Conservation (phyloP, 2,888 invertebrate species). For the Microchrysa polita region DNA sequence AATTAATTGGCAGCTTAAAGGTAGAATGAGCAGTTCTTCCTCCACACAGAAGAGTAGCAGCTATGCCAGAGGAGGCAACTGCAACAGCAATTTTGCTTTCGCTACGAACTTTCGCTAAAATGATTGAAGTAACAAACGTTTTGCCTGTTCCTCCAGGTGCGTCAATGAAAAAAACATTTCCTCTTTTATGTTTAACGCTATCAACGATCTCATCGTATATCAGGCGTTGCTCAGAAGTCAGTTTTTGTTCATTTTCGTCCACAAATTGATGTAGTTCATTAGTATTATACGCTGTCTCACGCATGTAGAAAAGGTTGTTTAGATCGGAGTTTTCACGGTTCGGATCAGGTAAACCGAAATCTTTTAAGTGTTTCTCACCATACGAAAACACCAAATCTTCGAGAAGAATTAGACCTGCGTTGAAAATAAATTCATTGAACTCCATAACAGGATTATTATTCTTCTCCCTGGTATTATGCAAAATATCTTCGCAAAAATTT, state of each 20-base stretch:
- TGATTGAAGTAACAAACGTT: slow-evolving; percentile 46
- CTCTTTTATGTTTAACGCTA: slow-evolving; percentile 39
- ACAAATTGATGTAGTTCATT: slow-evolving; percentile 45
- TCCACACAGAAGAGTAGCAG: slow-evolving; percentile 52
- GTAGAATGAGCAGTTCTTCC: slow-evolving; percentile 52
- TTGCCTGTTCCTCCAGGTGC: slow-evolving; percentile 48
- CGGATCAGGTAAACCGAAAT: slow-evolving; percentile 51
- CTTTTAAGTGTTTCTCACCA: slow-evolving; percentile 53
- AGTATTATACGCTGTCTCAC: slow-evolving; percentile 51
- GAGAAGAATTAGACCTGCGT: slow-evolving; percentile 44
- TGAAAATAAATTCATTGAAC: slow-evolving; percentile 44
- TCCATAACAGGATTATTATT: slow-evolving; percentile 30
- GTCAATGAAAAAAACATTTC: slow-evolving; percentile 46
- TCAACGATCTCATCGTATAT: slow-evolving; percentile 36
- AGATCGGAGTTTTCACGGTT: slow-evolving; percentile 51
- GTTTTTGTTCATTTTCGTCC: slow-evolving; percentile 46
- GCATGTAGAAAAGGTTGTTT: too few species aligned
- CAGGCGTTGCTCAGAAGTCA: slow-evolving; percentile 40
- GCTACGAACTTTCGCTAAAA: slow-evolving; percentile 45
- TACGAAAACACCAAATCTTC: slow-evolving; percentile 49
- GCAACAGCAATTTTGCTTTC: slow-evolving; percentile 49
- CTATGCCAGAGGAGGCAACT: slow-evolving; percentile 52
- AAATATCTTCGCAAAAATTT: slow-evolving; percentile 52
- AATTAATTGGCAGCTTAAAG: slow-evolving; percentile 51
- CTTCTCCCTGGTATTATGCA: slow-evolving; percentile 40